These are phyloP conservation scores for Erythrocercus mccallii DNA, from an alignment of 2,113 vertebrate genomes.

Conservation along the genomic window DNA sequence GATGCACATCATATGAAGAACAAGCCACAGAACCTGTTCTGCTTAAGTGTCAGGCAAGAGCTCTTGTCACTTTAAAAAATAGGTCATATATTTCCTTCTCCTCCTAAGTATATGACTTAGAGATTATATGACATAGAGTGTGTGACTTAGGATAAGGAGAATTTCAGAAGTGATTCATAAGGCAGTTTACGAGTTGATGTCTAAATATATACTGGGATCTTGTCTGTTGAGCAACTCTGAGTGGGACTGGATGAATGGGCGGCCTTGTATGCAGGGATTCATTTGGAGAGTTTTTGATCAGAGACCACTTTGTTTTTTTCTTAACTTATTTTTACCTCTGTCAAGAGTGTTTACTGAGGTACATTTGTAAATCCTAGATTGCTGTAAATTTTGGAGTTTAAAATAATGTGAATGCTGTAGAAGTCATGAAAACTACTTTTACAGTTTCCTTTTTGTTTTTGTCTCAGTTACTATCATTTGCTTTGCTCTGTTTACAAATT, in stretches of 20 bases:
- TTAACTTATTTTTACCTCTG: neutral
- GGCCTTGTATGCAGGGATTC: neutral
- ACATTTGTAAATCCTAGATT: neutral
- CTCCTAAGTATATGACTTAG: neutral
- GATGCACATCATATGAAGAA: neutral
- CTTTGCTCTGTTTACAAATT: neutral
- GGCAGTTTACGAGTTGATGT: neutral
- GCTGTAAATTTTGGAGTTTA: neutral
- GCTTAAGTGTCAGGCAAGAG: neutral
- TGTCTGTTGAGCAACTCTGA: neutral
- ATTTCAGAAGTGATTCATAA: neutral
- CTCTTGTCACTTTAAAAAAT: slow-evolving; percentile 16
- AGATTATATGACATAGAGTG: neutral
- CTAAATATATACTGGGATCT: neutral
- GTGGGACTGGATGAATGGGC: neutral
- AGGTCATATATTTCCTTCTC: neutral
- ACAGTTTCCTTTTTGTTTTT: neutral
- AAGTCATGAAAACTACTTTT: neutral
- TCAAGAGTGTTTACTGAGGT: neutral
- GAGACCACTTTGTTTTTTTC: neutral
- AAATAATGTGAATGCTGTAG: neutral
- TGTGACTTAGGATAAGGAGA: neutral
- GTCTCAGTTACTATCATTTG: neutral
- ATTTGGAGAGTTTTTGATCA: neutral
- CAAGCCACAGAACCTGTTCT: neutral